Evolutionary conservation across 2,113 vertebrate genomes (phyloP), one percentile per base, ranked within the genome.

Genomic region (Thermophis baileyi): DNA sequence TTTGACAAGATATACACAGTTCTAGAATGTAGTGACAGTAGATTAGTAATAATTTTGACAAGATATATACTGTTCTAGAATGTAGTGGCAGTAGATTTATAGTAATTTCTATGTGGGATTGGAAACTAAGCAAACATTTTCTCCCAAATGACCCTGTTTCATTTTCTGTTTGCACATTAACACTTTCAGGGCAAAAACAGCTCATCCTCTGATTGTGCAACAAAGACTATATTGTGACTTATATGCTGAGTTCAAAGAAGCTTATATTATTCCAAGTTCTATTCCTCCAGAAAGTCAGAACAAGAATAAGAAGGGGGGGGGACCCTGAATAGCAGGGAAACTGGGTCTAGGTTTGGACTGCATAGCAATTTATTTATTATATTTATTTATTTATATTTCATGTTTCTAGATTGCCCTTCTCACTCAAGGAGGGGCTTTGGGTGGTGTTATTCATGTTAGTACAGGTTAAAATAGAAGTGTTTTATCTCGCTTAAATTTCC

Each of bases 101-200:
- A 53, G 8, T 51, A 57, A 20, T 18, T 74, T 85, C 49, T 93
- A 30, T 14, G n/a, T 35, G 86, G 44, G 87, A 88, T 89, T 11
- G 60, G 9, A 93, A 24, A 93, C 46, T 93, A 93, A 91, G 30
- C 92, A 92, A 94, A 88, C 47, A 30, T 30, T 4, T 14, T 90
- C 14, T 46, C 22, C 60, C 27, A 88, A 95, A 89, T 8, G 1
- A 44, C 35, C 24, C 5, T 3, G 6, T 60, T 6, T 87, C 55
- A 86, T 91, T 91, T 47, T n/a, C 44, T 0, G 35, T 85, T 24
- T 53, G 92, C 85, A 81, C 24, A 60, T 86, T 92, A 85, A 86
- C 20, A 89, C 60, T 11, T 7, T 87, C n/a, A 27, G 53, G 25
- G 85, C 51, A 44, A 53, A 92, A 89, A 14, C 3, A 2, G 50